Base-by-base conservation (phyloP, 2,797 vertebrate genomes). In the Acanthurus leucopareius region DNA sequence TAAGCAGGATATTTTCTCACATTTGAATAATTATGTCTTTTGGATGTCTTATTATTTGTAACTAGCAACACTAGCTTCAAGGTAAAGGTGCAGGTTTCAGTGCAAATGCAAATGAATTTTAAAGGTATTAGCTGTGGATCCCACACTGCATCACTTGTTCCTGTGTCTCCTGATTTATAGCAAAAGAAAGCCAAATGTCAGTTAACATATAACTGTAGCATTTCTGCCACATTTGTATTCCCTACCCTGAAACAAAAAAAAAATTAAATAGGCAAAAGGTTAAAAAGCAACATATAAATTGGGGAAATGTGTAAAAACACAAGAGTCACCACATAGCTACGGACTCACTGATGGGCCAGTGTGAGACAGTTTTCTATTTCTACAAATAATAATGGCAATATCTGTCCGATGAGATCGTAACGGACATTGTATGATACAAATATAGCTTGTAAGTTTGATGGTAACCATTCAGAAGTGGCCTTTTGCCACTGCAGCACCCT, bases 331-430 rank as follows among this genome's bases (percentile, higher is more conserved):
- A 14, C 20, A 22, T 42, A 42, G 40, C 10, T 14, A 17, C 9
- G 61, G 28, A 20, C 16, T 52, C 3, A 1, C n/a, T 71, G 47
- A 58, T 20, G 25, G 44, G 60, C 76, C 58, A 64, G 57, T 42
- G 35, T 72, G n/a, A 72, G 59, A 77, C 69, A 60, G 61, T 42
- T 16, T 65, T 59, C 25, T 58, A 13, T 84, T 83, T 77, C 73
- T 82, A 15, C 28, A 48, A 85, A 84, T 80, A 74, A 85, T 73
- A 73, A 73, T 11, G n/a, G 73, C 61, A 75, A 59, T 83, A 76
- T 89, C 49, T 74, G 59, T 79, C 62, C 54, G 54, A 52, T 61
- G 67, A 70, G 58, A 51, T 75, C 52, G 67, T 88, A 85, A 84
- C 70, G 52, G 52, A 75, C 58, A 25, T 17, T 25, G 53, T 70